Conservation (phyloP, 1,140 invertebrate genomes). For the Zaprionus gabonicus region DNA sequence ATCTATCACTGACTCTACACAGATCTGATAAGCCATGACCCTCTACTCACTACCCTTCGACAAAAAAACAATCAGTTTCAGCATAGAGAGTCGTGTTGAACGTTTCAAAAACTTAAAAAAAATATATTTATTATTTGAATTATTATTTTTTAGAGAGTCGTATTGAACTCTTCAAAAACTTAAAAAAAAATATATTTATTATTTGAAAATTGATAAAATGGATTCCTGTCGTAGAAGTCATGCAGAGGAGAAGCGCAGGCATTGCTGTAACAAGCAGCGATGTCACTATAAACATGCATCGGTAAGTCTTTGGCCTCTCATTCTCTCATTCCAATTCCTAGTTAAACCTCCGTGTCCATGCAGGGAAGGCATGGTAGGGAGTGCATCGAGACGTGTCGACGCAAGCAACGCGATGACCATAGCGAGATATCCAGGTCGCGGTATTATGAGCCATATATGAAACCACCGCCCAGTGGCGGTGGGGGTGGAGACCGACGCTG, state of each 20-base stretch:
- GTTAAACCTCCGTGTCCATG: not conserved
- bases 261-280: not conserved
- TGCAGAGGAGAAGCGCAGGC: not conserved
- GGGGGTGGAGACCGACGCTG: not conserved
- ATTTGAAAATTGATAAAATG: not conserved
- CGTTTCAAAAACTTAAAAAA: not conserved
- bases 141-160: not conserved
- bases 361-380: not conserved
- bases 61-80: not conserved
- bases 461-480: not conserved
- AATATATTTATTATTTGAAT: not conserved
- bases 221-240: not conserved
- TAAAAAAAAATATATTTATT: not conserved
- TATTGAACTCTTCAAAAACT: not conserved
- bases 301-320: not conserved
- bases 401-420: not conserved
- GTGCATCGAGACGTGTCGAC: not conserved
- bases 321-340: not conserved
- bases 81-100: not conserved
- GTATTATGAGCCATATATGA: not conserved
- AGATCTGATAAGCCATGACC: not conserved
- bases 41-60: not conserved
- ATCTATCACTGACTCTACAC: not conserved
- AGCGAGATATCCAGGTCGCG: not conserved
- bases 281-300: not conserved